A percentile compares a stretch with the other conserved stretches of the same genome.
These are phyloP conservation scores for Rissa tridactyla DNA, from an alignment of 2,113 vertebrate species.

Conservation along the genomic window DNA sequence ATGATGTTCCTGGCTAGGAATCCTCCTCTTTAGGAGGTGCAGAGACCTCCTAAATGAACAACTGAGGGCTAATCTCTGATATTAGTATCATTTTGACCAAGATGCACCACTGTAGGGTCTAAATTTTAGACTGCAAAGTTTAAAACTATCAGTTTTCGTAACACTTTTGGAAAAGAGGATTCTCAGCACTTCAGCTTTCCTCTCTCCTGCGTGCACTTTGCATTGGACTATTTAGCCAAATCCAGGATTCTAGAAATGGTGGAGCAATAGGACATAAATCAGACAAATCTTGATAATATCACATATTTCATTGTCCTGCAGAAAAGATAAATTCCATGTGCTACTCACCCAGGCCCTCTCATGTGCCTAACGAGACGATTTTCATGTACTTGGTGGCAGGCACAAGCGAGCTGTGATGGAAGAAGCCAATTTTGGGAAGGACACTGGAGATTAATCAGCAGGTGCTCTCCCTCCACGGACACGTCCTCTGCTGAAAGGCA, in stretches of 20 bases:
- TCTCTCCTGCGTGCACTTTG: neutral
- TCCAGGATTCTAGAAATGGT: neutral
- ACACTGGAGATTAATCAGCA: slow-evolving; percentile 27
- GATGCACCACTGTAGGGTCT: neutral
- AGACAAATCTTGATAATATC: neutral
- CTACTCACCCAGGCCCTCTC: neutral
- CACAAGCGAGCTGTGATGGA: neutral
- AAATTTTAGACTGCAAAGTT: neutral
- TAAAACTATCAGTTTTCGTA: neutral
- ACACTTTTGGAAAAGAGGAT: neutral
- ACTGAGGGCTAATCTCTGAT: neutral
- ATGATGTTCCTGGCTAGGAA: neutral
- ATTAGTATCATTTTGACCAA: neutral
- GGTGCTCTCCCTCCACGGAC: neutral
- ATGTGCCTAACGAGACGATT: neutral
- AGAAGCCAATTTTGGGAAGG: slow-evolving; percentile 18
- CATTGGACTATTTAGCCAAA: neutral
- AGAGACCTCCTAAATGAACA: neutral
- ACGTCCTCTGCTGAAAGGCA: neutral
- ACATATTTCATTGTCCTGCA: neutral
- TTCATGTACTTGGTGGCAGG: slow-evolving; percentile 1
- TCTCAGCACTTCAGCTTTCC: neutral
- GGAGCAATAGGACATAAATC: neutral
- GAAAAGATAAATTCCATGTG: neutral
- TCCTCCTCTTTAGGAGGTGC: neutral